A percentile compares a stretch with the other conserved stretches of the same genome.
Conservation (phyloP, 2,797 vertebrate species). For the Geotria australis region DNA sequence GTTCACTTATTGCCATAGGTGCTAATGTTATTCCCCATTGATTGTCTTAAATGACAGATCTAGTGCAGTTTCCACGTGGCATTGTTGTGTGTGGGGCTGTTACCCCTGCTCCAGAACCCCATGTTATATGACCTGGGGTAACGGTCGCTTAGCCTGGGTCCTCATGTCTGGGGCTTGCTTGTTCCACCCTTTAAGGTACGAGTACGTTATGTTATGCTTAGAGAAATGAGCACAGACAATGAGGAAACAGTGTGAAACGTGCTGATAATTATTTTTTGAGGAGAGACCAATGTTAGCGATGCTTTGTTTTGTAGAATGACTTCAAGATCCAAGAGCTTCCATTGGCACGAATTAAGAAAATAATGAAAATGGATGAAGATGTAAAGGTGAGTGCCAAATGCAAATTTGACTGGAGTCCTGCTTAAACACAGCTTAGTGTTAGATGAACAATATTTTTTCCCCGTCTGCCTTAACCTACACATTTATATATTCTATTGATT, state of each 20-base stretch:
- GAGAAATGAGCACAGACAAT: neutral
- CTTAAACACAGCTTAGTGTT: no score
- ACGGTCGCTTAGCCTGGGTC: neutral
- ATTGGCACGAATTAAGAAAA: constrained; percentile 92
- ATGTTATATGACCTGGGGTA: no score
- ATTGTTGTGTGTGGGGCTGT: no score
- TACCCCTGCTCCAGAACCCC: no score
- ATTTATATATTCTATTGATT: no score
- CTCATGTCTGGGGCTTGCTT: neutral
- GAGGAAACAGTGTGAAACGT: neutral
- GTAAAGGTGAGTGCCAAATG: constrained; percentile 37
- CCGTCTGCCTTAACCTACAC: no score
- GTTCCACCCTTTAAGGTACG: neutral
- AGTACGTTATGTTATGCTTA: neutral
- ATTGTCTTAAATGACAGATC: no score
- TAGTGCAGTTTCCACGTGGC: no score
- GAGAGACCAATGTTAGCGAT: constrained; percentile 1
- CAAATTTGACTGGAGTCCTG: no score
- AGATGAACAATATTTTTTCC: no score
- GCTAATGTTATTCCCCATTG: no score
- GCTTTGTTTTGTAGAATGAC: constrained; percentile 49
- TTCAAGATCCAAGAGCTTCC: constrained; percentile 91
- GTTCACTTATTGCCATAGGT: no score
- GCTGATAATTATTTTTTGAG: neutral
- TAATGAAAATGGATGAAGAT: constrained; percentile 97